A percentile compares a stretch with the other conserved stretches of the same genome.
These are phyloP conservation scores for zebrafish (Danio rerio) DNA, from an alignment of 2,113 vertebrate species.

Conservation along the genomic window DNA sequence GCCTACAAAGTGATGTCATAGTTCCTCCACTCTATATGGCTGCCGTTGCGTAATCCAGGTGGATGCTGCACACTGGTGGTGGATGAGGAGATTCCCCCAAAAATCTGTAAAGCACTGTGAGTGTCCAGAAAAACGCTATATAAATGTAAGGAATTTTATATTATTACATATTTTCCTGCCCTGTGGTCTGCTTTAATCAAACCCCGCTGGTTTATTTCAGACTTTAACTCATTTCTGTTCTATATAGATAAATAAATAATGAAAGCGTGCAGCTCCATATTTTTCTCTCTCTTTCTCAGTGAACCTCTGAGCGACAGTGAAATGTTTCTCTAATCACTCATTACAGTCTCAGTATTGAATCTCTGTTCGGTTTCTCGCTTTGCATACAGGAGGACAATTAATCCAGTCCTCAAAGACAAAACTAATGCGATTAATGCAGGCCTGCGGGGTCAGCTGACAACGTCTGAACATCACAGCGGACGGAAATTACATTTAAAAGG, in stretches of 20 bases:
- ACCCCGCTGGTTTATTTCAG: neutral
- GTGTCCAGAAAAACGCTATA: neutral
- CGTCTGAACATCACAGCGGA: constrained; percentile 49
- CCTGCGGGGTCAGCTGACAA: constrained; percentile 58
- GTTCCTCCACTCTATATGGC: too few species aligned
- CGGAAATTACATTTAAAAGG: too few species aligned
- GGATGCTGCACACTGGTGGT: too few species aligned
- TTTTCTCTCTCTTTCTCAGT: constrained; percentile 50
- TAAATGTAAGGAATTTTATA: neutral
- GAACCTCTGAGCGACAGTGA: constrained; percentile 66
- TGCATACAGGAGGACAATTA: constrained; percentile 77
- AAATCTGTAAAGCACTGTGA: too few species aligned
- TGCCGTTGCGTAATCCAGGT: too few species aligned
- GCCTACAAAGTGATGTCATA: too few species aligned
- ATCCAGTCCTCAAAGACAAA: constrained; percentile 68
- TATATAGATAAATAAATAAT: constrained; percentile 16
- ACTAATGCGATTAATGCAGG: constrained; percentile 77
- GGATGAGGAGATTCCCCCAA: too few species aligned
- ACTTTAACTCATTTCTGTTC: neutral
- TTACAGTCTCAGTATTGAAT: constrained; percentile 73
- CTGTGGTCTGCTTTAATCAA: constrained; percentile 15
- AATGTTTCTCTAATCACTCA: constrained; percentile 76
- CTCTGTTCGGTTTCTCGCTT: constrained; percentile 71
- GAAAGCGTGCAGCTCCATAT: constrained; percentile 46
- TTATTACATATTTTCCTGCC: too few species aligned